A percentile compares a stretch with the other conserved stretches of the same genome.
phyloP scores from a whole-genome alignment of 2,888 invertebrate species.

The Hetaerina titia region DNA sequence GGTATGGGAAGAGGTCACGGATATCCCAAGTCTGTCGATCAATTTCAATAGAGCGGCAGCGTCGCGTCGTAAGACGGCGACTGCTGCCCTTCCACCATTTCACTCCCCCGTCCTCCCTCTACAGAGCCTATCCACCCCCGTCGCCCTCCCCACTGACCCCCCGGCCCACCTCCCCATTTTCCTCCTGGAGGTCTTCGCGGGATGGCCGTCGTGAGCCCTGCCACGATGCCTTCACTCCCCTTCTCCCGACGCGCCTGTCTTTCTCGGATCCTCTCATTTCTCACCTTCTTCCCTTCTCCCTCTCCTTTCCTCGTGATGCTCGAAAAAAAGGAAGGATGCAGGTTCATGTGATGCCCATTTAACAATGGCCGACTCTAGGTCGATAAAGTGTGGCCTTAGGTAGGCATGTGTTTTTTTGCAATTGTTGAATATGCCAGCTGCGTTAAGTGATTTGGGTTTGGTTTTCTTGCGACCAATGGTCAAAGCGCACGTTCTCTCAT shows the following conservation, averaged over 20 bases:
- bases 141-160: not conserved
- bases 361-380: not conserved
- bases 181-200: conserved; percentile 14
- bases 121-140: not conserved
- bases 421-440: not conserved
- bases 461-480: not conserved
- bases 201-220: conserved; percentile 36
- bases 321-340: not conserved
- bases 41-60: conserved; percentile 63
- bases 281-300: not conserved
- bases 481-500: no score
- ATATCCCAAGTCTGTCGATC: conserved; percentile 50
- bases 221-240: not conserved
- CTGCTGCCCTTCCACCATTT: not conserved
- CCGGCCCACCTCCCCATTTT: not conserved
- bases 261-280: not conserved
- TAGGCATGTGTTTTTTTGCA: not conserved
- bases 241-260: not conserved
- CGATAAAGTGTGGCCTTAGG: not conserved
- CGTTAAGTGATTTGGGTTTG: not conserved
- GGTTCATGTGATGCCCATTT: not conserved
- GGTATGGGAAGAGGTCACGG: conserved; percentile 60
- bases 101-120: not conserved
- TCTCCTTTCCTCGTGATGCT: not conserved
- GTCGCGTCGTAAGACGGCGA: conserved; percentile 41